These are phyloP conservation scores for Malthinus flaveolus DNA, from an alignment of 2,888 invertebrate species.

Conservation along the genomic window DNA sequence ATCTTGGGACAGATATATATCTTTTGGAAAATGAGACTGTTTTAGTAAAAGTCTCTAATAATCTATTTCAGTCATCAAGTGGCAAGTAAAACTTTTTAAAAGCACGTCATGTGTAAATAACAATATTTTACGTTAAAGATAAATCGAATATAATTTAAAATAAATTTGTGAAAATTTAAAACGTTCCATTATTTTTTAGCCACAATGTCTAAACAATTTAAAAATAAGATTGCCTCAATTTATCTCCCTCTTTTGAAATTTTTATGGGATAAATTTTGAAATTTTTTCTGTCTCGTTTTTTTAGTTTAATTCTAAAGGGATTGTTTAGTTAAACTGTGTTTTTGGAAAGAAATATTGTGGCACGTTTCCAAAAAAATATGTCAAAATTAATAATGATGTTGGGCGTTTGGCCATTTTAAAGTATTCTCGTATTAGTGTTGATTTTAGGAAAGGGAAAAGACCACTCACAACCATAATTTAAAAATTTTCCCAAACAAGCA, in stretches of 20 bases:
- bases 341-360: too few relatives aligned
- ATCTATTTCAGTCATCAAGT: slow-evolving; percentile 29
- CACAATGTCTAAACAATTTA: slow-evolving; percentile 1
- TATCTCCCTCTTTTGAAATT: background rate
- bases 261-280: too few relatives aligned
- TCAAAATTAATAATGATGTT: too few relatives aligned
- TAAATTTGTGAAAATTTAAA: slow-evolving; percentile 6
- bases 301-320: too few relatives aligned
- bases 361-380: too few relatives aligned
- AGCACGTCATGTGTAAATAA: slow-evolving; percentile 20
- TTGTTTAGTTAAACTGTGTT: too few relatives aligned
- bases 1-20: slow-evolving; percentile 31
- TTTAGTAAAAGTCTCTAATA: slow-evolving; percentile 28
- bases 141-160: slow-evolving; percentile 7
- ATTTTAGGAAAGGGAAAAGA: too few relatives aligned
- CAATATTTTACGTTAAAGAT: slow-evolving; percentile 14
- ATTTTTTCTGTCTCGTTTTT: too few relatives aligned
- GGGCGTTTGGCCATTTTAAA: too few relatives aligned
- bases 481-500: too few relatives aligned
- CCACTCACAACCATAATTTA: too few relatives aligned
- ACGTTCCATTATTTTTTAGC: background rate
- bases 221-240: slow-evolving; percentile 3
- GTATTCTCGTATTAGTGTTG: too few relatives aligned
- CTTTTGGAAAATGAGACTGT: slow-evolving; percentile 30
- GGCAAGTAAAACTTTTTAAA: slow-evolving; percentile 20